These are phyloP conservation scores for Yponomeuta sedellus DNA, from an alignment of 2,888 invertebrate genomes.

Conservation along the genomic window DNA sequence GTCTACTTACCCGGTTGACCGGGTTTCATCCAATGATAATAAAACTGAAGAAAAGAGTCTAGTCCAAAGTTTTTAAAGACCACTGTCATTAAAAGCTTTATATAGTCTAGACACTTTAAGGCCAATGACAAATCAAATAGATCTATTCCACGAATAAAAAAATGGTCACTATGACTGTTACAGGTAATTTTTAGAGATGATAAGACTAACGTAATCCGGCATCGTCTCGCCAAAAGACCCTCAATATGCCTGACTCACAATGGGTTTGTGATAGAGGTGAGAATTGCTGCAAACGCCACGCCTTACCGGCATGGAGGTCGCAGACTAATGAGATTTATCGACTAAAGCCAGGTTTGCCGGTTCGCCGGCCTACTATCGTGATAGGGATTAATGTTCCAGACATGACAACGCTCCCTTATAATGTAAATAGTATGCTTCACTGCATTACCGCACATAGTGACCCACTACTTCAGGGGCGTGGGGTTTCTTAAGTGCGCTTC, in stretches of 20 bases:
- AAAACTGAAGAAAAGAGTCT: no score
- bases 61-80: background rate
- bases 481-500: no score
- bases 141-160: no score
- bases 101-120: no score
- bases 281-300: background rate
- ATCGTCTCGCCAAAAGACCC: background rate
- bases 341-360: background rate
- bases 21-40: background rate
- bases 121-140: no score
- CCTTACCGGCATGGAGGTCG: background rate
- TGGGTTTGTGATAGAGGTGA: background rate
- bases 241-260: background rate
- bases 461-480: no score
- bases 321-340: constrained; percentile 9
- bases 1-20: background rate
- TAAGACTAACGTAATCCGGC: background rate
- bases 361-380: background rate
- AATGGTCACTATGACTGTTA: no score
- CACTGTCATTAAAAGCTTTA: background rate
- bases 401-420: background rate
- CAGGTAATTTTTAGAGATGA: background rate
- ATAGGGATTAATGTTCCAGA: background rate
- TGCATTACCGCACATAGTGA: background rate
- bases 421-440: background rate